These are phyloP conservation scores for Prosapia bicincta DNA, from an alignment of 2,888 invertebrate species.

Conservation along the genomic window DNA sequence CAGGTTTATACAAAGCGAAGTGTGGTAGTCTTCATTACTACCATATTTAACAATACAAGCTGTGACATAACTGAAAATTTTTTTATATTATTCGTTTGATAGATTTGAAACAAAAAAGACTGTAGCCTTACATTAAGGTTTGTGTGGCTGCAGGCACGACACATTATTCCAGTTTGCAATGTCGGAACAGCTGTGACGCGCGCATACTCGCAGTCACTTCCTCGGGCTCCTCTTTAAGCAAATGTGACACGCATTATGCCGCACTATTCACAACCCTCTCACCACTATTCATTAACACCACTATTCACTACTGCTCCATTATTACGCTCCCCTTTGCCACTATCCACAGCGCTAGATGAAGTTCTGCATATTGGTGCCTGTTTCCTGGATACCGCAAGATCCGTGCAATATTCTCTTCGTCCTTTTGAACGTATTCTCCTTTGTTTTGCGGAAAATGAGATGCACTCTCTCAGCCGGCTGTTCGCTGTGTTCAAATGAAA, in stretches of 20 bases:
- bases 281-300: not conserved
- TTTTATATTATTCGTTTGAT: too few relatives aligned
- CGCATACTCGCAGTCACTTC: not conserved
- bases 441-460: not conserved
- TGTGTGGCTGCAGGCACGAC: too few relatives aligned
- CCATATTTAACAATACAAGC: too few relatives aligned
- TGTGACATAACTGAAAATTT: too few relatives aligned
- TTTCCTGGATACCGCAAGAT: not conserved
- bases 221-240: not conserved
- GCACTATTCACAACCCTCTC: not conserved
- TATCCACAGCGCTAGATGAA: not conserved
- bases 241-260: not conserved
- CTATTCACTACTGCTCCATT: not conserved
- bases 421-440: not conserved
- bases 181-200: not conserved
- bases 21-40: too few relatives aligned
- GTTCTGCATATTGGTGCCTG: not conserved
- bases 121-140: too few relatives aligned
- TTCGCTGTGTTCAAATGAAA: too few relatives aligned
- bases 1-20: too few relatives aligned
- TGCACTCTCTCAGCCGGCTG: not conserved
- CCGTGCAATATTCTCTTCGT: not conserved
- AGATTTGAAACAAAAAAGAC: too few relatives aligned
- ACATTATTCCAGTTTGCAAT: not conserved
- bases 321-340: not conserved